A percentile compares a stretch with the other conserved stretches of the same genome.
Evolutionary conservation across 2,888 invertebrate genomes (phyloP).

Genomic region (Yponomeuta evonymella): DNA sequence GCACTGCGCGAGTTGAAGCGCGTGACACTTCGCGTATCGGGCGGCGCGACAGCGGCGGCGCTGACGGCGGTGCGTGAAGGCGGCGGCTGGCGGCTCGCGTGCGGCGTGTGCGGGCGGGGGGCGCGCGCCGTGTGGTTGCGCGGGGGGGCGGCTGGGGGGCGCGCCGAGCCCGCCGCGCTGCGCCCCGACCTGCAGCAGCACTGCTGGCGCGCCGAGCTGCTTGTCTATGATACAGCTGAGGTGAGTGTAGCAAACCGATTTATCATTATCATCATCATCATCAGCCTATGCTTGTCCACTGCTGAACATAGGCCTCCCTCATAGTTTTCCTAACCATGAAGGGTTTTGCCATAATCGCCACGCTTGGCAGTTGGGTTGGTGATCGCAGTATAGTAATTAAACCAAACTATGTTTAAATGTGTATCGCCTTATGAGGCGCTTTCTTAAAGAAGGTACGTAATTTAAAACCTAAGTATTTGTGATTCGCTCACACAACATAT

Average conservation of each 20-base stretch:
- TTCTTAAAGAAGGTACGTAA: too few species aligned
- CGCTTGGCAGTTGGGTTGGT: too few species aligned
- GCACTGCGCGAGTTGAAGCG: conserved; percentile 53
- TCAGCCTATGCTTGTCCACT: too few species aligned
- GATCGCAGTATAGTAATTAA: too few species aligned
- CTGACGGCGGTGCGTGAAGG: neutral
- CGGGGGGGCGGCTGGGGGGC: conserved; percentile 26
- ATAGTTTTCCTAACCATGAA: too few species aligned
- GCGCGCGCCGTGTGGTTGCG: conserved; percentile 46
- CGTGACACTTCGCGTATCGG: conserved; percentile 55
- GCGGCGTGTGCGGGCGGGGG: conserved; percentile 59
- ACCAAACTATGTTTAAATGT: too few species aligned
- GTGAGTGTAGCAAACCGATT: conserved; percentile 22
- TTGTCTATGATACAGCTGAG: conserved; percentile 53
- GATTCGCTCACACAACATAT: too few species aligned
- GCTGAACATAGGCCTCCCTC: too few species aligned
- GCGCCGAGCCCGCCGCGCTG: conserved; percentile 39
- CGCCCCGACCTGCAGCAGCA: conserved; percentile 51
- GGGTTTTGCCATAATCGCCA: too few species aligned
- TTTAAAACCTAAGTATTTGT: too few species aligned
- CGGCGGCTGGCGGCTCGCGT: conserved; percentile 52
- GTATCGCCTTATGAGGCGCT: too few species aligned
- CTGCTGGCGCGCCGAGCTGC: conserved; percentile 58
- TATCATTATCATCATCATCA: too few species aligned
- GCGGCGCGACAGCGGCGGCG: conserved; percentile 7